Base-by-base conservation (phyloP, 1,140 invertebrate genomes). In the Ostrea edulis region DNA sequence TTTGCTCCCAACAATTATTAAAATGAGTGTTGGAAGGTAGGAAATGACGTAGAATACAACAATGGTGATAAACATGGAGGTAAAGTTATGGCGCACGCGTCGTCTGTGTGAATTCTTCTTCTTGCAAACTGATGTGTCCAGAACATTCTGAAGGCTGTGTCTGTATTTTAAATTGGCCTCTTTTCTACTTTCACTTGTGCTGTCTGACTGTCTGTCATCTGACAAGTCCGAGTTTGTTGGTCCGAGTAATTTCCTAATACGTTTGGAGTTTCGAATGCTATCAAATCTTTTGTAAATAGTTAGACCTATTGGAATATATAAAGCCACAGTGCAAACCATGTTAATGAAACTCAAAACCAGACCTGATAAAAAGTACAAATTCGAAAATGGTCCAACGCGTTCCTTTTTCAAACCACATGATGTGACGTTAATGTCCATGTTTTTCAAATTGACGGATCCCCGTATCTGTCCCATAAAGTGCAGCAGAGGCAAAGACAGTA, bases 221-320 rank as follows among this genome's bases (percentile, higher is more conserved):
- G 52, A 83, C 44, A 52, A 17, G 17, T 83, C 82, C 44, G 82
- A 54, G 51, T 51, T 77, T 77, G 68, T 77, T 17, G 29, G 25
- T 77, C 68, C 82, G 17, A 83, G 44, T 83, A 83, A 83, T 22
- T 83, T 83, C 44, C 52, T 54, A 11, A 53, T 44, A 11, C 52
- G 44, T 53, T 53, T 83, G 8, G 82, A 53, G n/a, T 54, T 52
- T 52, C 82, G 82, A 83, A 83, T 83, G 44, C 82, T 83, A 52
- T 53, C 17, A 53, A 83, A 83, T n/a, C 17, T 22, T 25, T 83
- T 51, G 51, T 83, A 83, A 22, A 83, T 83, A 8, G 44, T 54
- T 17, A 53, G 53, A 8, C 82, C 82, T 53, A 83, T 83, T 52
- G 82, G 82, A 83, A 83, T 83, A 35, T 83, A 83, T 51, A 83